Conservation (phyloP, 2,888 invertebrate genomes). For the Allophyes oxyacanthae region DNA sequence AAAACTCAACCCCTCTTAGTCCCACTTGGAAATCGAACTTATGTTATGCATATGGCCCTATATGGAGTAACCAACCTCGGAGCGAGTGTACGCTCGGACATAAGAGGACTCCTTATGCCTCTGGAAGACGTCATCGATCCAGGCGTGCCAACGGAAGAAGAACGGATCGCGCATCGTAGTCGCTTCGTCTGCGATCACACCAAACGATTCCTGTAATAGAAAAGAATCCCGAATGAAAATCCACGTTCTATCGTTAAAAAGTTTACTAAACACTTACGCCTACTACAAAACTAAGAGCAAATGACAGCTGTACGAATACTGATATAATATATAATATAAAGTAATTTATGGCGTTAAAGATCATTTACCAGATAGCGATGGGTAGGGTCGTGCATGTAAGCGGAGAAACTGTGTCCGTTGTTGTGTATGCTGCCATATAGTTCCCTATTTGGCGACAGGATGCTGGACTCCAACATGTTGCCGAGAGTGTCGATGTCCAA, state of each 20-base stretch:
- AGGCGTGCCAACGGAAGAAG: slow-evolving; percentile 96
- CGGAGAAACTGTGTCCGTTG: slow-evolving; percentile 92
- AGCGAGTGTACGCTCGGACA: slow-evolving; percentile 77
- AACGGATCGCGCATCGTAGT: slow-evolving; percentile 96
- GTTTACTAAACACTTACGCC: no score
- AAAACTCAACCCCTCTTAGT: no score
- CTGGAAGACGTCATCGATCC: slow-evolving; percentile 93
- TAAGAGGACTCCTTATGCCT: slow-evolving; percentile 90
- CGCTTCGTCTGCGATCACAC: slow-evolving; percentile 94
- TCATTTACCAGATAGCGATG: slow-evolving; percentile 91
- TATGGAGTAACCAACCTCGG: slow-evolving; percentile 68
- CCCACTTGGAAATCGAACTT: no score
- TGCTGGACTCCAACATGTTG: slow-evolving; percentile 92
- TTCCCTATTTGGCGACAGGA: slow-evolving; percentile 90
- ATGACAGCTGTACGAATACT: no score
- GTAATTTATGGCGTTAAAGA: background rate
- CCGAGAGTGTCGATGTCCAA: slow-evolving; percentile 92
- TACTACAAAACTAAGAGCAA: background rate
- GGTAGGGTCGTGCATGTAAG: slow-evolving; percentile 93
- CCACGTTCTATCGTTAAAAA: no score
- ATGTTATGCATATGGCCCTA: no score
- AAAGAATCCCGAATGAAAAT: background rate
- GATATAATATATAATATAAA: background rate
- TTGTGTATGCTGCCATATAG: slow-evolving; percentile 93
- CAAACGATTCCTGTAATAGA: slow-evolving; percentile 91